Evolutionary conservation across 53 echinoderm and acorn worm species (phyloP).

Genomic region (Pentamera pediparva): DNA sequence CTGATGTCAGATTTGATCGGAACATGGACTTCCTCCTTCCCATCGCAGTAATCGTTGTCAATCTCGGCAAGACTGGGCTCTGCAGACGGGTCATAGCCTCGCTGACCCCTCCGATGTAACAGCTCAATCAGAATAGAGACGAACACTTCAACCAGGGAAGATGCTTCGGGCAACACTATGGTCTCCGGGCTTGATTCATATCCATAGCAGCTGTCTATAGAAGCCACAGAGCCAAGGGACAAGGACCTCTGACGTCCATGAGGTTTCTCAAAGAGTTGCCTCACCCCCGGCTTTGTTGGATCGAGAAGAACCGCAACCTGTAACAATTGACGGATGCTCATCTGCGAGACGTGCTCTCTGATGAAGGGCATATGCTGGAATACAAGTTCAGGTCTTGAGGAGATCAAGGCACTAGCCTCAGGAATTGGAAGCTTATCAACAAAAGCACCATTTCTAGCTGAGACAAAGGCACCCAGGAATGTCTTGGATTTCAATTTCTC

Average conservation of each 20-base stretch:
- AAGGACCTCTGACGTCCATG: conserved; percentile 11
- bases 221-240: conserved; percentile 24
- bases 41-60: neutral
- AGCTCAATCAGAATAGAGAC: conserved; percentile 49
- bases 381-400: neutral
- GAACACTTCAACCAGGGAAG: conserved; percentile 51
- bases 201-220: conserved; percentile 13
- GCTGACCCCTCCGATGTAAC: conserved; percentile 33
- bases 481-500: conserved; percentile 8
- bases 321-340: conserved; percentile 33
- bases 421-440: neutral
- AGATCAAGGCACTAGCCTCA: neutral
- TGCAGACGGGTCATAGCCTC: neutral
- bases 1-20: neutral
- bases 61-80: neutral
- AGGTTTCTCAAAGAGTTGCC: conserved; percentile 47
- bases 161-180: conserved; percentile 31
- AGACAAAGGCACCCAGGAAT: neutral
- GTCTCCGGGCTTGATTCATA: neutral
- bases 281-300: conserved; percentile 78
- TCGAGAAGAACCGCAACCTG: conserved; percentile 82
- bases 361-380: neutral
- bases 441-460: conserved; percentile 1
- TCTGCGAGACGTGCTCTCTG: conserved; percentile 10
- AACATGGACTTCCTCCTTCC: neutral